Base-by-base conservation (phyloP, 1,140 invertebrate species). In the Lucilia sericata region DNA sequence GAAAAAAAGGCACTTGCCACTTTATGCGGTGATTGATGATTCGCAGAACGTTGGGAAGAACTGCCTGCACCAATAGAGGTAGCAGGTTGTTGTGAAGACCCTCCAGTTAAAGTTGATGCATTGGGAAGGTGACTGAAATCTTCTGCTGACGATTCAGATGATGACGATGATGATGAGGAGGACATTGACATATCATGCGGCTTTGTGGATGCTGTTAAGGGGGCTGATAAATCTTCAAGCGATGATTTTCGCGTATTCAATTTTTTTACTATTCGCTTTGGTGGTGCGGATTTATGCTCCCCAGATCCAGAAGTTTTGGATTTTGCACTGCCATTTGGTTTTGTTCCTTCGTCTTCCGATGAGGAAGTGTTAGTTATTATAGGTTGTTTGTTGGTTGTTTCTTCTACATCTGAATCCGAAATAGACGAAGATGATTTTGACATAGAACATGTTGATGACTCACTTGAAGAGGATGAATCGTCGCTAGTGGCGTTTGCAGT, bases 221-320 rank as follows among this genome's bases (percentile, higher is more conserved):
- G 65, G 36, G 82, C 21, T 47, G 60, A 21, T 49, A 60, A 65
- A 55, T 85, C 84, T 17, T 84, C 84, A 14, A 82, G 47, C 0
- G 84, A 85, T 2, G 84, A 83, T 84, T 85, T 87, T 81, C 84
- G 87, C 74, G 87, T 88, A 49, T 88, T 88, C 21, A 88, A 75
- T 14, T 85, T 83, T 30, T 83, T 83, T 9, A 85, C 83, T 47
- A 85, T 85, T 12, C 84, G 84, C 47, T 70, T 60, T 2, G 70
- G 76, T 36, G 55, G 51, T 25, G 19, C 84, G 0, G 80, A 5
- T 10, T 84, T 84, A 21, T 30, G 75, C 7, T 65, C 65, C 21
- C 8, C 65, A 19, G 7, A n/a, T 7, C 65, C 65, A 30, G 74
- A 47, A 42, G 49, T 75, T 14, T 78, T 86, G 86, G 84, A 83